These are phyloP conservation scores for Scomber japonicus DNA, from an alignment of 2,113 vertebrate species.

Conservation along the genomic window DNA sequence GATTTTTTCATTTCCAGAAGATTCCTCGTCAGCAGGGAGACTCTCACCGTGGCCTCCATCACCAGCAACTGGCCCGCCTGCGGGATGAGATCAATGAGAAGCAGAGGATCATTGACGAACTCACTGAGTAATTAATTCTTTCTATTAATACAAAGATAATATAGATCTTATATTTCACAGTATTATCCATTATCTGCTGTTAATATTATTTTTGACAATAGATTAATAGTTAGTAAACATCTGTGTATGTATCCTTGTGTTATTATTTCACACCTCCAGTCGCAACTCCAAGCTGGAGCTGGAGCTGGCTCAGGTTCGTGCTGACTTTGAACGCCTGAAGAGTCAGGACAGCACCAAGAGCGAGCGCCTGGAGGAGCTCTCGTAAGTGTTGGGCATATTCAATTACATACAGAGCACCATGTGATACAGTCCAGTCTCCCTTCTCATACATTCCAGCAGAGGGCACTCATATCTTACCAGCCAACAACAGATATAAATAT, in stretches of 20 bases:
- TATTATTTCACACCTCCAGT: constrained; percentile 66
- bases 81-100: constrained; percentile 95
- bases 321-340: constrained; percentile 90
- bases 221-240: too few relatives aligned
- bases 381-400: constrained; percentile 81
- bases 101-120: constrained; percentile 92
- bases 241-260: neutral
- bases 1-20: constrained; percentile 77
- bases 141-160: neutral
- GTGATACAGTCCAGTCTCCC: neutral
- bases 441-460: constrained; percentile 12
- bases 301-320: constrained; percentile 89
- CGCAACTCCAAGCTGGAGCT: constrained; percentile 92
- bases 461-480: neutral
- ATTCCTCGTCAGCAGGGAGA: constrained; percentile 85
- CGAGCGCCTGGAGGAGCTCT: constrained; percentile 91
- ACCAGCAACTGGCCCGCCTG: constrained; percentile 90
- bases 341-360: constrained; percentile 91
- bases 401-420: too few relatives aligned
- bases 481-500: neutral
- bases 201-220: neutral
- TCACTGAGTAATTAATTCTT: constrained; percentile 84
- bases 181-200: neutral
- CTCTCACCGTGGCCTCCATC: constrained; percentile 88
- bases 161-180: neutral